Conservation (phyloP, 2,113 vertebrate genomes). For the Pterophyllum scalare region DNA sequence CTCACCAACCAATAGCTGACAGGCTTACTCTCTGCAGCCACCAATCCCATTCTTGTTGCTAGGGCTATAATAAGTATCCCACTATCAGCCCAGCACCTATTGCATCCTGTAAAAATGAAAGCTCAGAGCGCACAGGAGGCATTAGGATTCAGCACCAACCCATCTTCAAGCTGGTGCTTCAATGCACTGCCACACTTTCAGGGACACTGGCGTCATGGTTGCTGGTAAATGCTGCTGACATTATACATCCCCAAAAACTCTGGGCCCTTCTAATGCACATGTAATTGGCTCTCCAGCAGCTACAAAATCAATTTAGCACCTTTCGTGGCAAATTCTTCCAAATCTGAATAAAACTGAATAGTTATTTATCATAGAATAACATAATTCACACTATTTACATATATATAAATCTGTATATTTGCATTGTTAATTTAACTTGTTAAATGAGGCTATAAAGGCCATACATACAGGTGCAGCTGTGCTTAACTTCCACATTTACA, state of each 20-base stretch:
- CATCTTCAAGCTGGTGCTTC: conserved; percentile 44
- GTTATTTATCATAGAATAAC: neutral
- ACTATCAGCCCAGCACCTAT: conserved; percentile 71
- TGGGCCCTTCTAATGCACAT: conserved; percentile 7
- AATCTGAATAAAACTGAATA: conserved; percentile 13
- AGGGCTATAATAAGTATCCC: conserved; percentile 80
- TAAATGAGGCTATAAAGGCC: neutral
- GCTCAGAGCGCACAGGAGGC: conserved; percentile 52
- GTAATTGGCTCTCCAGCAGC: conserved; percentile 26
- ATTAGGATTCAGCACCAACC: conserved; percentile 67
- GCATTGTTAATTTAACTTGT: neutral
- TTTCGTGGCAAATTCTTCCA: neutral
- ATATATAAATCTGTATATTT: neutral
- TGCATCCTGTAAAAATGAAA: conserved; percentile 71
- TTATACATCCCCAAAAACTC: conserved; percentile 13
- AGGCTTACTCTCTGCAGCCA: conserved; percentile 45
- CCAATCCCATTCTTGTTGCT: conserved; percentile 82
- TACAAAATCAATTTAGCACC: conserved; percentile 17
- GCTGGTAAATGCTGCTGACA: conserved; percentile 32
- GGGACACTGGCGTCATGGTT: conserved; percentile 29
- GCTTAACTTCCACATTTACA: neutral
- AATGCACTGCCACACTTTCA: conserved; percentile 48
- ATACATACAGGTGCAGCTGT: neutral
- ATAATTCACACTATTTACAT: neutral
- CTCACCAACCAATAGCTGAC: conserved; percentile 76